Evolutionary conservation across 1,140 invertebrate species (phyloP).

Genomic region (Drosophila athabasca): DNA sequence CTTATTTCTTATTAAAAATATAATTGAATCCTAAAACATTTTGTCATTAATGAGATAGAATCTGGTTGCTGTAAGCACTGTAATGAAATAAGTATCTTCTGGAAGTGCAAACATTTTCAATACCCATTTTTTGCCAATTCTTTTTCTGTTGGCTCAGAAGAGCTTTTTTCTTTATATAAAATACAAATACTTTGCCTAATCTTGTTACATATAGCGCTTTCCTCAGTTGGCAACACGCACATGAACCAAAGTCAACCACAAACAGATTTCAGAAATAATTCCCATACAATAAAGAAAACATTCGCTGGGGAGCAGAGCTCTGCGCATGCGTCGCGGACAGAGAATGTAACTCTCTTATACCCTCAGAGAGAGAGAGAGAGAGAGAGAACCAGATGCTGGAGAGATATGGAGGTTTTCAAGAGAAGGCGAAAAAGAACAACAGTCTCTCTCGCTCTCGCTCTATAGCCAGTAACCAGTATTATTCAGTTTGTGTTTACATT

Average conservation of each 20-base stretch:
- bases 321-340: slow-evolving; percentile 45
- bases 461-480: slow-evolving; percentile 52
- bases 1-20: too few relatives aligned
- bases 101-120: too few relatives aligned
- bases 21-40: too few relatives aligned
- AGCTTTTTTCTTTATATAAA: too few relatives aligned
- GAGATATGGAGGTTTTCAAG: slow-evolving; percentile 1
- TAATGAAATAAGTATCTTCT: too few relatives aligned
- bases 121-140: too few relatives aligned
- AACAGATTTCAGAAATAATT: slow-evolving; percentile 58
- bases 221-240: too few relatives aligned
- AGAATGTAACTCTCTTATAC: slow-evolving; percentile 49
- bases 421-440: not conserved
- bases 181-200: too few relatives aligned
- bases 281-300: slow-evolving; percentile 53
- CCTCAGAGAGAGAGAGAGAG: slow-evolving; percentile 15
- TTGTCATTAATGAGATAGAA: too few relatives aligned
- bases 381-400: slow-evolving; percentile 29
- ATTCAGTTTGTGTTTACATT: slow-evolving; percentile 62
- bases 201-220: too few relatives aligned
- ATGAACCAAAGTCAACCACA: slow-evolving; percentile 28
- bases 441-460: slow-evolving; percentile 15
- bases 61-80: too few relatives aligned
- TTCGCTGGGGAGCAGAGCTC: slow-evolving; percentile 10
- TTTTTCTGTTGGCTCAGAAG: too few relatives aligned